Base-by-base conservation (phyloP, 2,113 vertebrate species). In the Amphiprion percula region DNA sequence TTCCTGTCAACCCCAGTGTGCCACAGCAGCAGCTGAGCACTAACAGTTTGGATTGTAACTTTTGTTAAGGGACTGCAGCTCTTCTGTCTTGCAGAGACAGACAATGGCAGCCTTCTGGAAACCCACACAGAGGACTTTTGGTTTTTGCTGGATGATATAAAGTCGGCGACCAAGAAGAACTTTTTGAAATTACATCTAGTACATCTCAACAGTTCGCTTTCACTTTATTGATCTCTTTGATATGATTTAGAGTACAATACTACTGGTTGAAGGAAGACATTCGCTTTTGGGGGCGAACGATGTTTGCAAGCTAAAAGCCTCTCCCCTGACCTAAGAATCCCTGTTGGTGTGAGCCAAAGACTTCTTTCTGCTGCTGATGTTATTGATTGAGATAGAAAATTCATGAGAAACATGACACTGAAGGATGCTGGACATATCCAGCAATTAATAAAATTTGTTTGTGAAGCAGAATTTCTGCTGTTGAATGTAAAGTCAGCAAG, bases 41-140 rank as follows among this genome's bases (percentile, higher is more conserved):
- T 61, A 41, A 39, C 60, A 69, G n/a, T 79, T 72, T 79, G 46
- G 71, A 61, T 52, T 66, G 23, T 80, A 69, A 80, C 87, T 24
- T 79, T 74, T 79, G 61, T 68, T 58, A 68, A 82, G 69, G 61
- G 61, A 63, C 68, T 24, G 60, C 37, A 24, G 64, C 74, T 78
- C 74, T 81, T 4, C 19, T 58, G 69, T 72, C 73, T 65, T 37
- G 70, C 64, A 64, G 53, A 41, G 58, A 62, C 33, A 10, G 55
- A 8, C 24, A 63, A n/a, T 54, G 64, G 50, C 58, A 62, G 63
- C 52, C 75, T 53, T 55, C 68, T 59, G 72, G 75, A 69, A 77
- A 12, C 28, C 26, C 30, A 23, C 24, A 67, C 28, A 0, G 16
- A 74, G 46, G 49, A 37, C 6, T 47, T 55, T 53, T 58, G 0